These are phyloP conservation scores for Brachypalpus laphriformis DNA, from an alignment of 2,888 invertebrate species.

Conservation along the genomic window DNA sequence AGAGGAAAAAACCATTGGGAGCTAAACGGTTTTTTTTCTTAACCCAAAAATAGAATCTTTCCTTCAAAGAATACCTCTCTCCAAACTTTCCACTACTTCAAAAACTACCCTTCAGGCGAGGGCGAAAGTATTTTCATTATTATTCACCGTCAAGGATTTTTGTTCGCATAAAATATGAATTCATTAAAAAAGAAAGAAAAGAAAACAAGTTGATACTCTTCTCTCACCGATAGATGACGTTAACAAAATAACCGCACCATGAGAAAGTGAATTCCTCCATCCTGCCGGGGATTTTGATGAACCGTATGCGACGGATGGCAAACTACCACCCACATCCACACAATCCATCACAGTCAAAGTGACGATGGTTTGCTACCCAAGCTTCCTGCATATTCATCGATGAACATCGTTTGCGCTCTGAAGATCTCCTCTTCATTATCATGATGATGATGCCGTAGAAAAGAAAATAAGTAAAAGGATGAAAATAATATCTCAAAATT, in stretches of 20 bases:
- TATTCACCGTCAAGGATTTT: neutral
- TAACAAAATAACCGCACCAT: slow-evolving; percentile 6
- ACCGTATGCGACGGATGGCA: neutral
- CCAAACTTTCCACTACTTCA: neutral
- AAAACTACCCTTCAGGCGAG: neutral
- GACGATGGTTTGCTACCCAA: neutral
- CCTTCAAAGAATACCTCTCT: too few species aligned
- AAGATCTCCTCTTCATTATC: slow-evolving; percentile 31
- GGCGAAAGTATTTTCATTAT: neutral
- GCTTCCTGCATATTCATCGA: slow-evolving; percentile 27
- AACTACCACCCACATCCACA: neutral
- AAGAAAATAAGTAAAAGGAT: neutral
- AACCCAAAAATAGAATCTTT: too few species aligned
- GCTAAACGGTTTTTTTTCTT: too few species aligned
- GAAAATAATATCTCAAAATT: slow-evolving; percentile 6
- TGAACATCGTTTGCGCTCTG: slow-evolving; percentile 4
- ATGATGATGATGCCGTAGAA: slow-evolving; percentile 15
- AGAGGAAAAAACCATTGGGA: too few species aligned
- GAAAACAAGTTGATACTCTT: neutral
- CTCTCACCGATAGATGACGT: slow-evolving; percentile 4
- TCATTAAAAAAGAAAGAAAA: slow-evolving; percentile 16
- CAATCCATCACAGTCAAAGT: slow-evolving; percentile 22
- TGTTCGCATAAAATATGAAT: slow-evolving; percentile 14
- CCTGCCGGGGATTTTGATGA: neutral
- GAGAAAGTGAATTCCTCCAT: neutral